Percentiles rank a stretch among this genome's conserved stretches.
phyloP scores from a whole-genome alignment of 2,888 invertebrate species.

The Adelphocoris suturalis region DNA sequence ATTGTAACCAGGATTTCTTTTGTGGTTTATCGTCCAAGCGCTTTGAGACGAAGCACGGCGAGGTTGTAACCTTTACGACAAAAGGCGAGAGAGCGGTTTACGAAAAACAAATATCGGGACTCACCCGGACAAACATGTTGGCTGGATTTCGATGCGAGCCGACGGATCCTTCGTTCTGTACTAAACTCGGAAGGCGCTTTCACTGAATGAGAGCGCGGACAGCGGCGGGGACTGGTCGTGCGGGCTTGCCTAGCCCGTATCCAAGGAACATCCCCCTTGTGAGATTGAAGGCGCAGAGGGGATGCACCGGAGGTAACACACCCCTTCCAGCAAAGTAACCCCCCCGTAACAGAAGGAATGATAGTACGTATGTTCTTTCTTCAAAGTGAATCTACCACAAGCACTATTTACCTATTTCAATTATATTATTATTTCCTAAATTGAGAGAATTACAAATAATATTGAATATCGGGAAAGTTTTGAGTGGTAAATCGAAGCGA shows the following conservation, averaged over 20 bases:
- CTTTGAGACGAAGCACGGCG: neutral
- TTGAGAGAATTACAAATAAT: no score
- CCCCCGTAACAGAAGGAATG: no score
- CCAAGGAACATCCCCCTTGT: neutral
- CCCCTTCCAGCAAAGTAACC: neutral
- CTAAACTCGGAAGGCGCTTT: conserved; percentile 54
- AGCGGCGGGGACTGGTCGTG: conserved; percentile 10
- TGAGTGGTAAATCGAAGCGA: no score
- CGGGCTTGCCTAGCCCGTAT: neutral
- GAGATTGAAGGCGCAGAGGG: neutral
- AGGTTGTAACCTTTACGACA: conserved; percentile 19
- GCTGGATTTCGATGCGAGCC: conserved; percentile 11
- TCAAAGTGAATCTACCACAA: no score
- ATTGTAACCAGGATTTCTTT: no score
- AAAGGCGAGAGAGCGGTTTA: conserved; percentile 29
- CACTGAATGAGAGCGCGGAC: conserved; percentile 21
- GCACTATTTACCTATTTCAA: no score
- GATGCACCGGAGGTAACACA: neutral
- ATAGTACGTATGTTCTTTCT: no score
- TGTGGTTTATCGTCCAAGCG: neutral
- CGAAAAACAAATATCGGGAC: conserved; percentile 32
- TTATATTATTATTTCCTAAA: no score
- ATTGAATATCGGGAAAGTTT: no score
- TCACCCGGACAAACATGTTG: conserved; percentile 64
- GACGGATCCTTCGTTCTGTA: conserved; percentile 39